phyloP scores from a whole-genome alignment of 2,797 vertebrate species.

The Peromyscus eremicus region DNA sequence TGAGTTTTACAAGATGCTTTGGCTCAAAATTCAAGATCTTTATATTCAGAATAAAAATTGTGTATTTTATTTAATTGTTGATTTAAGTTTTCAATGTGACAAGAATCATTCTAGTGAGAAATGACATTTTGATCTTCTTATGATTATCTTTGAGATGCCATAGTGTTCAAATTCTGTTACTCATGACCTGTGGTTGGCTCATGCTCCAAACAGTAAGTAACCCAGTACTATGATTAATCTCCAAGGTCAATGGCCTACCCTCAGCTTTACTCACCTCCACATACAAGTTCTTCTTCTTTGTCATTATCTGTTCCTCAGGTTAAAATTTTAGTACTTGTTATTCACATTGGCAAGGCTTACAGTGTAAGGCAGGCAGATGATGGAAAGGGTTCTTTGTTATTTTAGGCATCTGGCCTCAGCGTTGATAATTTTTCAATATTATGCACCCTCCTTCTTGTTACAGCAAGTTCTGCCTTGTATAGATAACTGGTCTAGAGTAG shows the following conservation, averaged over 20 bases:
- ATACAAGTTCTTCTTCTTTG: background rate
- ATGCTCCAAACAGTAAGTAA: background rate
- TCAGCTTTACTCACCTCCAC: background rate
- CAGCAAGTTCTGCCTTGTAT: background rate
- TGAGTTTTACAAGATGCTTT: background rate
- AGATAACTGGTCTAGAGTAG: background rate
- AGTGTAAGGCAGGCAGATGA: background rate
- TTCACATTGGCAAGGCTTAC: background rate
- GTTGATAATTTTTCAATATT: background rate
- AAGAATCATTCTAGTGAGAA: background rate
- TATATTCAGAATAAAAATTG: background rate
- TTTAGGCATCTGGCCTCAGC: background rate
- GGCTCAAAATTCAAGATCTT: background rate
- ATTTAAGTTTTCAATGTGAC: background rate
- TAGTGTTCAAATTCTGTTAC: background rate
- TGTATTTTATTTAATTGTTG: constrained; percentile 11
- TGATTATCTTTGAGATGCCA: background rate
- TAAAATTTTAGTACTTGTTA: background rate
- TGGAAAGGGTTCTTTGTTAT: background rate
- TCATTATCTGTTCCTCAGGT: background rate
- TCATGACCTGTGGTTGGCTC: background rate
- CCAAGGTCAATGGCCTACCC: background rate
- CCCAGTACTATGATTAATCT: background rate
- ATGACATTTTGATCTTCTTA: background rate
- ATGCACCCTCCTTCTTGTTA: background rate